Percentiles rank a stretch among this genome's conserved stretches.
Evolutionary conservation across 1,140 invertebrate species (phyloP).

Genomic region (Rhopalosiphum padi): DNA sequence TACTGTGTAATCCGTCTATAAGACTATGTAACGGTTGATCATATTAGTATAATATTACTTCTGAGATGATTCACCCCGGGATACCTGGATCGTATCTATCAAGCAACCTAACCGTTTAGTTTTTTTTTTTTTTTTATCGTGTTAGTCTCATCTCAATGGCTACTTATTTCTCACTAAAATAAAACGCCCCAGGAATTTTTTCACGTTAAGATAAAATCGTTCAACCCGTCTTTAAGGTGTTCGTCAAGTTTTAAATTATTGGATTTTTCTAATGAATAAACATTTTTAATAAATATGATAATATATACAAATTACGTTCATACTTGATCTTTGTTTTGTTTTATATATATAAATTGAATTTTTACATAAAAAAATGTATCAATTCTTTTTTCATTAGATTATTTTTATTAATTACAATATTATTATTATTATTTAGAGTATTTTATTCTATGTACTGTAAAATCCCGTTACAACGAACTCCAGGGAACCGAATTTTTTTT

Average conservation of each 20-base stretch:
- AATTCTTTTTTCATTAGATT: background rate
- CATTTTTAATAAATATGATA: background rate
- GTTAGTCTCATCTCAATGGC: constrained; percentile 1
- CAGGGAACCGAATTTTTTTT: too few species aligned
- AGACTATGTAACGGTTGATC: constrained; percentile 34
- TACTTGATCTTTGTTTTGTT: background rate
- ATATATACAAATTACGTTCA: background rate
- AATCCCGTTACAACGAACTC: too few species aligned
- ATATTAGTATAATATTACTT: background rate
- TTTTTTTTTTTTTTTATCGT: background rate
- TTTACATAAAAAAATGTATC: background rate
- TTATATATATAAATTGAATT: background rate
- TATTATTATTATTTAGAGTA: background rate
- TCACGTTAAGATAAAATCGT: background rate
- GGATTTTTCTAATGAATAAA: background rate
- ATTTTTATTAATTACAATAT: background rate
- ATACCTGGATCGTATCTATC: constrained; percentile 9
- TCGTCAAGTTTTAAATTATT: constrained; percentile 6
- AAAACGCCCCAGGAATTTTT: background rate
- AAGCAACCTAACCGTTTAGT: constrained; percentile 38
- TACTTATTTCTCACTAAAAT: background rate
- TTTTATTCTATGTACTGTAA: background rate
- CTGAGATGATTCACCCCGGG: background rate
- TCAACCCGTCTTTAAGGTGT: background rate
- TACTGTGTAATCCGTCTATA: constrained; percentile 62